Conservation (phyloP, 1,140 invertebrate species). For the Coenobita brevimanus region DNA sequence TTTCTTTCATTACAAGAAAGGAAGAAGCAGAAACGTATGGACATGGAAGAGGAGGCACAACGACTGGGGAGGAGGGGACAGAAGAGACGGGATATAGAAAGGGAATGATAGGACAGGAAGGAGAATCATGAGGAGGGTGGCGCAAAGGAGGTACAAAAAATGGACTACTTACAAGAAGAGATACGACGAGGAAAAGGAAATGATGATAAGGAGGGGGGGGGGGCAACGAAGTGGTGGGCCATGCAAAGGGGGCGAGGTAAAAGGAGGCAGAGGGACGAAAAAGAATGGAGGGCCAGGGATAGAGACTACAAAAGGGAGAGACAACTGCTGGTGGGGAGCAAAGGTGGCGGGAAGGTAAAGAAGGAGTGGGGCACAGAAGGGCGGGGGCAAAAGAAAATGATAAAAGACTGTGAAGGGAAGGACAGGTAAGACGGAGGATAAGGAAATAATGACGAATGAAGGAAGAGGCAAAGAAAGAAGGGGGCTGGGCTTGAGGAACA, state of each 20-base stretch:
- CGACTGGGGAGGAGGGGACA: background rate
- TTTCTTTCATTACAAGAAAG: too few species aligned
- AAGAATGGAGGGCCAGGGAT: background rate
- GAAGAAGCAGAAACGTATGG: background rate
- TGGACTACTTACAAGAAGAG: constrained; percentile 3
- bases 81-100: background rate
- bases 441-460: background rate
- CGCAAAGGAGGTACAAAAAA: background rate
- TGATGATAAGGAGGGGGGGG: background rate
- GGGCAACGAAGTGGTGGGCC: background rate
- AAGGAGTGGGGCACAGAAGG: background rate
- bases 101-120: background rate
- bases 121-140: constrained; percentile 9
- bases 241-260: background rate
- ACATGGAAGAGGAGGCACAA: background rate
- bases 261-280: background rate
- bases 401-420: too few species aligned
- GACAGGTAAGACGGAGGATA: background rate
- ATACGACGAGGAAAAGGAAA: background rate
- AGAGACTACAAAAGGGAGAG: background rate
- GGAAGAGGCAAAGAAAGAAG: background rate
- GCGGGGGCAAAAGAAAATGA: background rate
- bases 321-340: background rate
- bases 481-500: too few species aligned
- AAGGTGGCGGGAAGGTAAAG: background rate